Conservation (phyloP, 2,797 vertebrate genomes). For the Dendrocincla tyrannina region DNA sequence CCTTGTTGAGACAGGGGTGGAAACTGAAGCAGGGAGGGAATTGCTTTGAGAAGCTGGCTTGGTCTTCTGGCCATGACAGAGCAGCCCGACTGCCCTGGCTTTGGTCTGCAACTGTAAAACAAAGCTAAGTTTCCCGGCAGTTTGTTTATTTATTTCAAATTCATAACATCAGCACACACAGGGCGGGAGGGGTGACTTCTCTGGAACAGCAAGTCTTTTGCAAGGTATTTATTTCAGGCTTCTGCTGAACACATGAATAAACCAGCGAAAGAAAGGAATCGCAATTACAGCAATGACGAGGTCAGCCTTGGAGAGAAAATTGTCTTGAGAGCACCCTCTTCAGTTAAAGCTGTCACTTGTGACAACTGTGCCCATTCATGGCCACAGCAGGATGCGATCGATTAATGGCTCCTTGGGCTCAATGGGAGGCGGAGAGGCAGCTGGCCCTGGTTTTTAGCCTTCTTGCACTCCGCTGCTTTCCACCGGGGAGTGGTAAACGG, state of each 20-base stretch:
- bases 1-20: not conserved
- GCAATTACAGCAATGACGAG: not conserved
- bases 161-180: not conserved
- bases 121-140: not conserved
- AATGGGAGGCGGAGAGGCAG: not conserved
- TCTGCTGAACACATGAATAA: not conserved
- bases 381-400: not conserved
- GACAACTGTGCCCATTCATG: not conserved
- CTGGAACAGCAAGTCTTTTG: not conserved
- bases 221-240: conserved; percentile 18
- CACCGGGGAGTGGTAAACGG: not conserved
- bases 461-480: not conserved
- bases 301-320: not conserved
- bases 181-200: not conserved
- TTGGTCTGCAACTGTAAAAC: not conserved
- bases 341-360: not conserved
- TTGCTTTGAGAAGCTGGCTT: not conserved
- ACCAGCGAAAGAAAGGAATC: not conserved
- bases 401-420: not conserved
- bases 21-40: not conserved
- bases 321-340: not conserved
- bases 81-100: not conserved
- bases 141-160: not conserved
- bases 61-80: not conserved
- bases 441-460: not conserved